Conservation (phyloP, 1,140 invertebrate genomes). For the Bombus sibiricus region DNA sequence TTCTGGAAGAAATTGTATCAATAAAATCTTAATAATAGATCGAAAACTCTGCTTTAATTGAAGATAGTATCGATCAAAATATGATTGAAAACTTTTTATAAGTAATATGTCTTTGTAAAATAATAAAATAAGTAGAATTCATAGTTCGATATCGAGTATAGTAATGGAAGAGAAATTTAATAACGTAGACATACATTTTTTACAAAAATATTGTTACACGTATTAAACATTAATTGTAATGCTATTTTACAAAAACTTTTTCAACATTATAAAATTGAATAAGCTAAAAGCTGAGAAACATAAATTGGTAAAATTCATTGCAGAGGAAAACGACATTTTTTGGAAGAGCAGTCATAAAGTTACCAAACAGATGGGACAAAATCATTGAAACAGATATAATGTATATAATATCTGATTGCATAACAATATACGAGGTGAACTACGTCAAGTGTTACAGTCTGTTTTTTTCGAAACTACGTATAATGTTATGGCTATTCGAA, state of each 20-base stretch:
- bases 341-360: not conserved
- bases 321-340: not conserved
- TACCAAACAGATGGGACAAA: not conserved
- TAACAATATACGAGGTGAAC: no score
- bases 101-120: not conserved
- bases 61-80: not conserved
- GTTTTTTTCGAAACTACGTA: no score
- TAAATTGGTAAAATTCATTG: not conserved
- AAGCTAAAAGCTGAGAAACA: no score
- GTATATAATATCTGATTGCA: no score
- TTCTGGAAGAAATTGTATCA: not conserved
- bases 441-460: no score
- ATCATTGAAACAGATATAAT: not conserved
- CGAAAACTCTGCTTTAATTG: not conserved
- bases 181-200: no score
- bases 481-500: no score
- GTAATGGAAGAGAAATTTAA: not conserved
- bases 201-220: not conserved
- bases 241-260: not conserved
- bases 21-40: not conserved
- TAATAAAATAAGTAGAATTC: not conserved
- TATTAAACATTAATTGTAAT: not conserved
- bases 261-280: not conserved
- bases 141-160: not conserved
- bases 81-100: not conserved